These are phyloP conservation scores for Dynastes grantii DNA, from an alignment of 2,888 invertebrate genomes.

Conservation along the genomic window DNA sequence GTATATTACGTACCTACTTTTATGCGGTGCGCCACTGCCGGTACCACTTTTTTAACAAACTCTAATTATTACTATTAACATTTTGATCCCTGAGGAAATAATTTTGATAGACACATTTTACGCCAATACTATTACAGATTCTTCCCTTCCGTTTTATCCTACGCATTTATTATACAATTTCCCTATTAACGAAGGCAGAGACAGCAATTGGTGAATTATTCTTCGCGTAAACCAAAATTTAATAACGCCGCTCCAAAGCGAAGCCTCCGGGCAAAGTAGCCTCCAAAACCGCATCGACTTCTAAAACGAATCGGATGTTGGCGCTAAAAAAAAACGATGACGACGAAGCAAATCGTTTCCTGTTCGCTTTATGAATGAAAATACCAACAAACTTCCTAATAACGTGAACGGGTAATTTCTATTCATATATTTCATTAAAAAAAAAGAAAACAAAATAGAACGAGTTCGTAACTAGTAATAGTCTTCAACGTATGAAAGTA, in stretches of 20 bases:
- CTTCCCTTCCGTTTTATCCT: neutral
- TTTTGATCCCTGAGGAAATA: too few relatives aligned
- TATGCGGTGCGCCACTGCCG: too few relatives aligned
- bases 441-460: neutral
- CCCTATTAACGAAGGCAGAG: neutral
- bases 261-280: neutral
- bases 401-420: constrained; percentile 4
- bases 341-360: neutral
- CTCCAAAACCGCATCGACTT: neutral
- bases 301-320: constrained; percentile 11
- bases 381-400: constrained; percentile 6
- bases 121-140: constrained; percentile 1
- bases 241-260: neutral
- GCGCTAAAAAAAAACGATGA: neutral
- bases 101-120: neutral
- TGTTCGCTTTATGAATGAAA: constrained; percentile 25
- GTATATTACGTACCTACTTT: too few relatives aligned
- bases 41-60: too few relatives aligned
- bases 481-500: neutral
- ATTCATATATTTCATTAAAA: neutral
- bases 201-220: neutral
- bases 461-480: neutral
- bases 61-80: too few relatives aligned
- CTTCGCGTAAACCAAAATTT: constrained; percentile 9
- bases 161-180: constrained; percentile 17